Conservation (phyloP, 2,113 vertebrate species). For the Indicator indicator region DNA sequence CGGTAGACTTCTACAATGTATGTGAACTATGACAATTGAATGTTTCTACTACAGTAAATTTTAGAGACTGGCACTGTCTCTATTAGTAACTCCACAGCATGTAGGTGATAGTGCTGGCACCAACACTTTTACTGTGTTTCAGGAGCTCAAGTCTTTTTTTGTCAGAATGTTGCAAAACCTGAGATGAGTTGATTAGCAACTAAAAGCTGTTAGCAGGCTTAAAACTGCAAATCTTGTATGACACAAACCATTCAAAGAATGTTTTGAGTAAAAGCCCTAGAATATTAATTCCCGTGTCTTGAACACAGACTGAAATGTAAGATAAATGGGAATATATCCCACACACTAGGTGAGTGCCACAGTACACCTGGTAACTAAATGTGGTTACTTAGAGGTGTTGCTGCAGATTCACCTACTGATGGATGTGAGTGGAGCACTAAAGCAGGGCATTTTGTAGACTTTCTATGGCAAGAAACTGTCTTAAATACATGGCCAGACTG, state of each 20-base stretch:
- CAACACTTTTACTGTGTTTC: background rate
- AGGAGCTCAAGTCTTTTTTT: background rate
- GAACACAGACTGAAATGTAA: background rate
- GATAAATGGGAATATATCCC: too few relatives aligned
- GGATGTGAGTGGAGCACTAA: background rate
- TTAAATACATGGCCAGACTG: accelerated
- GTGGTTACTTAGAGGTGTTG: background rate
- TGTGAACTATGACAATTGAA: background rate
- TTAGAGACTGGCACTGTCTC: background rate
- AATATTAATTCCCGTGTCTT: background rate
- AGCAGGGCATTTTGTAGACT: background rate
- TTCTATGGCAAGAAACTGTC: background rate
- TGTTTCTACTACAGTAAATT: background rate
- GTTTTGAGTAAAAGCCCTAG: background rate
- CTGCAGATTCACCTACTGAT: background rate
- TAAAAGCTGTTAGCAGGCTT: background rate
- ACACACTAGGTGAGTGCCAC: background rate
- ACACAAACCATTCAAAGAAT: background rate
- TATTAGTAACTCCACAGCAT: background rate
- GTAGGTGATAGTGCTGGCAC: background rate
- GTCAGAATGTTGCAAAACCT: background rate
- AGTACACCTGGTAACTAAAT: background rate
- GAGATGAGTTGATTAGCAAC: background rate
- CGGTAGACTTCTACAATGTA: background rate
- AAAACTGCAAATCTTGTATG: background rate